Evolutionary conservation across 1,140 invertebrate species (phyloP), one percentile per base, ranked within the genome.

Genomic region (Panagrolaimus sp.): DNA sequence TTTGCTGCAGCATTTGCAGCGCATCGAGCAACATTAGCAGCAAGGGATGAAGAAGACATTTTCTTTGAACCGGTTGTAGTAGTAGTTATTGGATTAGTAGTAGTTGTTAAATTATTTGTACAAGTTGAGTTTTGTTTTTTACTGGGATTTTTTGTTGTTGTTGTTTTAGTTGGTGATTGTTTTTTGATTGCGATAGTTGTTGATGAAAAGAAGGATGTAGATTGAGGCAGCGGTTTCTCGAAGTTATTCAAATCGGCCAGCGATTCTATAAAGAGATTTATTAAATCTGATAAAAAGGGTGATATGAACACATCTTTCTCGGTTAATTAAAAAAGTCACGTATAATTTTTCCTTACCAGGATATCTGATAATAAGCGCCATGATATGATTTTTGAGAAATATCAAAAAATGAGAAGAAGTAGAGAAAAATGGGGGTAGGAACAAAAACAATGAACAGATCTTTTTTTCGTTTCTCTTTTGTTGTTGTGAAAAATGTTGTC

Each of bases 231-330:
- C 51, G 51, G 51, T 27, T 57, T 57, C 20, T 20, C 51, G 27
- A 57, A 57, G 51, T 57, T 57, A 25, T 57, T 57, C 51, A 57
- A 57, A 57, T 57, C 51, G 51, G 51, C 51, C 51, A 57, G 51
- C 51, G 51, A 57, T 57, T 57, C 51, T 57, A 38, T 38, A 38
- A 38, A 38, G 31, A 38, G 31, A 38, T 38, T 38, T 38, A 38
- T 38, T 7, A 38, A 38, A 38, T 38, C 31, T 7, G 31, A 38
- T 38, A 13, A 57, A 57, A 57, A 11, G 11, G 51, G 51, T 16
- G 9, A 25, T 57, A 9, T 48, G 47, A 9, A 57, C 11, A n/a
- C n/a, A n/a, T n/a, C n/a, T n/a, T n/a, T 20, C 27, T 57, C 16
- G 51, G n/a, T n/a, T n/a, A 57, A 16, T 14, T 48, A 16, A 20